These are phyloP conservation scores for Eulacestoma nigropectus DNA, from an alignment of 2,113 vertebrate genomes.

Conservation along the genomic window DNA sequence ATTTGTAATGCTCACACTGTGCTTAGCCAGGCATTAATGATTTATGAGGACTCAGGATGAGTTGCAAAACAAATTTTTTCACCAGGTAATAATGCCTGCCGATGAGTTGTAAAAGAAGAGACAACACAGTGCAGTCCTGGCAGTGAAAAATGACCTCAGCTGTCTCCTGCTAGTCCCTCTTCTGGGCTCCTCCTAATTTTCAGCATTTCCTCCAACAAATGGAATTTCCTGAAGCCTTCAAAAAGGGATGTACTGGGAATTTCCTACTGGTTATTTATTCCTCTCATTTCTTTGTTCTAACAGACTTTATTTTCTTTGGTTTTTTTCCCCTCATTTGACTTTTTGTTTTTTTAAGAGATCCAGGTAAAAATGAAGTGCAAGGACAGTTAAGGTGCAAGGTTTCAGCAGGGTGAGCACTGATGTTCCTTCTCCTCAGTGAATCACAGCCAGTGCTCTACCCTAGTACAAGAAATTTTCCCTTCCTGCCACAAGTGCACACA, in stretches of 20 bases:
- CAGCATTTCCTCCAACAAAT: not conserved
- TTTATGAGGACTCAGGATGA: conserved; percentile 62
- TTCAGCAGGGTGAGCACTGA: not conserved
- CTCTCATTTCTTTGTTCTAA: not conserved
- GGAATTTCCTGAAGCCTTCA: conserved; percentile 18
- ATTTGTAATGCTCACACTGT: conserved; percentile 56
- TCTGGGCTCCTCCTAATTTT: conserved; percentile 1
- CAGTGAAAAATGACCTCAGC: conserved; percentile 53
- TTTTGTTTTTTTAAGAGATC: not conserved
- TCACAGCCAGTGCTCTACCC: not conserved
- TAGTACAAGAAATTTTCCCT: not conserved
- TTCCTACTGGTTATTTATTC: not conserved
- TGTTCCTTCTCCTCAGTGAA: not conserved
- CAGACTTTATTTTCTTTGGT: not conserved
- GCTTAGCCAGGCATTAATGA: conserved; percentile 66
- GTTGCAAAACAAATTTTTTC: conserved; percentile 68
- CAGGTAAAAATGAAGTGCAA: not conserved
- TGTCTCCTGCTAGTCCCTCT: not conserved
- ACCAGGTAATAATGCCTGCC: conserved; percentile 61
- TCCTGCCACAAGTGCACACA: not conserved
- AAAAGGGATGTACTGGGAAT: not conserved
- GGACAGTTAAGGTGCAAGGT: not conserved
- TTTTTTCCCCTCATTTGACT: not conserved
- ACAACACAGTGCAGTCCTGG: conserved; percentile 29
- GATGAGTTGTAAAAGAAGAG: conserved; percentile 58